Conservation (phyloP, 2,888 invertebrate genomes). For the Amphipoea oculea region DNA sequence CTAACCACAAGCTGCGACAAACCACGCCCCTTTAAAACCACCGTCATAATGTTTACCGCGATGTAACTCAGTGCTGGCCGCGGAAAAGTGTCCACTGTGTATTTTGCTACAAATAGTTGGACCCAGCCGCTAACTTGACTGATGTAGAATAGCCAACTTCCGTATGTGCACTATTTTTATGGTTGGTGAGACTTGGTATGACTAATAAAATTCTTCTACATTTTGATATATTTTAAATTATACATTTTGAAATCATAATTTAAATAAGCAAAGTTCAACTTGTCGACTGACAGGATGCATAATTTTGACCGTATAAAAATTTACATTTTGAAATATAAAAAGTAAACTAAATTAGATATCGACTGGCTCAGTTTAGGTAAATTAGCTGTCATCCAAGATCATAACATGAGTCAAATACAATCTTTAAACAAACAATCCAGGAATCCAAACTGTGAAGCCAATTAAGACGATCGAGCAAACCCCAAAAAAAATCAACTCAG, state of each 20-base stretch:
- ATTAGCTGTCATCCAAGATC: too few relatives aligned
- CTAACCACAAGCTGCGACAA: background rate
- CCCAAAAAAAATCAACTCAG: background rate
- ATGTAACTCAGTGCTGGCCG: constrained; percentile 21
- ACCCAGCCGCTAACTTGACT: background rate
- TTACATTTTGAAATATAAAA: background rate
- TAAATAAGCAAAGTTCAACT: too few relatives aligned
- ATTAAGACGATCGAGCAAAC: background rate
- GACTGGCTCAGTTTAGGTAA: too few relatives aligned
- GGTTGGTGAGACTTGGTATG: background rate
- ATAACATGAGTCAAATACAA: background rate
- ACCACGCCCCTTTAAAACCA: background rate
- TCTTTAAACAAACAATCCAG: background rate
- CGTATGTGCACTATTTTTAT: background rate
- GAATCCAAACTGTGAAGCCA: background rate
- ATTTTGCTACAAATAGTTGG: constrained; percentile 20
- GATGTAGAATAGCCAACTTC: background rate
- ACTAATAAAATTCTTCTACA: background rate
- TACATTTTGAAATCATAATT: background rate
- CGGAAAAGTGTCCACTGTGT: constrained; percentile 30
- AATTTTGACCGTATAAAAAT: background rate
- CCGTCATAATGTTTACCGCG: constrained; percentile 40
- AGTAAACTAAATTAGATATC: background rate
- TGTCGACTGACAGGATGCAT: background rate
- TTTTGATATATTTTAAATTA: background rate